Conservation (phyloP, 2,888 invertebrate species). For the Drosophila mimica region DNA sequence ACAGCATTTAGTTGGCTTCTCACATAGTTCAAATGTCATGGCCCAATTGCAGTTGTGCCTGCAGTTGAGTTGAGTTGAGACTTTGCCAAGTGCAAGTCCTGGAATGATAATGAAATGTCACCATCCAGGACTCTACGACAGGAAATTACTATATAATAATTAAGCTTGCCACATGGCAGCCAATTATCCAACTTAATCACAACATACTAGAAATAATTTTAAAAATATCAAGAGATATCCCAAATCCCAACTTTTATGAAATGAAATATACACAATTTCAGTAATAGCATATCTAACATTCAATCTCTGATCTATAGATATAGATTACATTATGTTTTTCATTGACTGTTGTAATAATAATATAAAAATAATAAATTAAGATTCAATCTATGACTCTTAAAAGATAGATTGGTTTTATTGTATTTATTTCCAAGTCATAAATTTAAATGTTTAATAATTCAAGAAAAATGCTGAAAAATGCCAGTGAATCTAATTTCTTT, state of each 20-base stretch:
- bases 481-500: neutral
- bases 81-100: neutral
- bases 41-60: neutral
- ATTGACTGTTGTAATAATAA: neutral
- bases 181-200: neutral
- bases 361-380: neutral
- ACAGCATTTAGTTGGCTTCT: neutral
- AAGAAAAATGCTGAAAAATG: neutral
- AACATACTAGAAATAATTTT: neutral
- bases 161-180: neutral
- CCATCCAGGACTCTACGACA: neutral
- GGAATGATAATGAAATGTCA: slow-evolving; percentile 8
- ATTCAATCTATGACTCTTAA: neutral
- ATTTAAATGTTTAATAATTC: neutral
- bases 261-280: neutral
- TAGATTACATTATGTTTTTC: neutral
- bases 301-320: neutral
- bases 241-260: neutral
- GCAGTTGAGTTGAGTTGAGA: neutral
- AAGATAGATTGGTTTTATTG: neutral
- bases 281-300: neutral
- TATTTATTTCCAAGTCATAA: neutral
- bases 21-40: slow-evolving; percentile 13
- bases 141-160: slow-evolving; percentile 1
- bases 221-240: neutral